phyloP scores from a whole-genome alignment of 2,888 invertebrate species.

The Eucera pruinosa region DNA sequence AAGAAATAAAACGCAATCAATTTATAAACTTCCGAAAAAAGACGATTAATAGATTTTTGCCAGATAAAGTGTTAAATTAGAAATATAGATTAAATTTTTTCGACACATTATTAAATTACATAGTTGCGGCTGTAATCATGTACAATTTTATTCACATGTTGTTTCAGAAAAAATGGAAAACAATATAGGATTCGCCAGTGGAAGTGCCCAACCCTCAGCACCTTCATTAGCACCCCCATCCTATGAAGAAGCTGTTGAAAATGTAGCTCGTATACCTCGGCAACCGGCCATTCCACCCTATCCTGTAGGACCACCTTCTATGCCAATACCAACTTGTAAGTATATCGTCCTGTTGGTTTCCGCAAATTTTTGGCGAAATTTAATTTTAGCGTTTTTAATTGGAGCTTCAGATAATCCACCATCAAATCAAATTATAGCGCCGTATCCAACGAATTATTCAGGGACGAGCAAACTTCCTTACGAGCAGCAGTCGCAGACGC shows the following conservation, averaged over 20 bases:
- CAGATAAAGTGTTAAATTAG: no score
- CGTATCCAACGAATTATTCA: constrained; percentile 56
- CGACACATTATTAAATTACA: no score
- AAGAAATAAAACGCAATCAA: no score
- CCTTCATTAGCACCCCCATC: constrained; percentile 79
- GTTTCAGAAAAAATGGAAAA: constrained; percentile 50
- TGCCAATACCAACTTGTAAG: constrained; percentile 73
- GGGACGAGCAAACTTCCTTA: constrained; percentile 45
- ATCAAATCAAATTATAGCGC: constrained; percentile 66
- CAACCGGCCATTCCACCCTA: constrained; percentile 46
- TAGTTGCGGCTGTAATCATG: no score
- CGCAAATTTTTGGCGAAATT: no score
- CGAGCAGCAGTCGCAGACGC: constrained; percentile 46
- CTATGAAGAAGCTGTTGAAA: constrained; percentile 79
- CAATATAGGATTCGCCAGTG: constrained; percentile 23
- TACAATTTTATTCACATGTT: not conserved
- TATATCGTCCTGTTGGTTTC: no score
- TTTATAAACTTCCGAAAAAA: no score
- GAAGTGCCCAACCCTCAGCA: constrained; percentile 54
- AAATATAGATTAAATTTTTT: no score
- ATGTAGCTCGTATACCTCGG: constrained; percentile 51
- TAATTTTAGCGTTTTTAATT: not conserved
- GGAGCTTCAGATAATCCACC: constrained; percentile 67
- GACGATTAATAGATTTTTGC: no score
- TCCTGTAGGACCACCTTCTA: constrained; percentile 40